phyloP scores from a whole-genome alignment of 2,888 invertebrate species.

The Tiphia femorata region DNA sequence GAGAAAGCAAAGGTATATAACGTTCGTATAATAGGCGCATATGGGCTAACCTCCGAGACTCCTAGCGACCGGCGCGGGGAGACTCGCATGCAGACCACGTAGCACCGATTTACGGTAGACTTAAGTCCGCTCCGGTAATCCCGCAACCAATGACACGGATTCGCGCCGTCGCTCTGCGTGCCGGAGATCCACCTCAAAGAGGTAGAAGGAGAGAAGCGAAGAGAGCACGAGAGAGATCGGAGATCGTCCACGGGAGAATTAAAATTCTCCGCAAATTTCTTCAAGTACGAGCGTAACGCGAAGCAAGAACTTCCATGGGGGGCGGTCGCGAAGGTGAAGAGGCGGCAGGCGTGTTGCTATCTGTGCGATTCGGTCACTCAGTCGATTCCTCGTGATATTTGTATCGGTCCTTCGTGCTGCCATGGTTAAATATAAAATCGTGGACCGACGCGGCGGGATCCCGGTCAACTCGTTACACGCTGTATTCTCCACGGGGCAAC shows the following conservation, averaged over 20 bases:
- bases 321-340: too few species aligned
- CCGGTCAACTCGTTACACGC: background rate
- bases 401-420: too few species aligned
- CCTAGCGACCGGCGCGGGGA: background rate
- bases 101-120: conserved; percentile 28
- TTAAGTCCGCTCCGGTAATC: conserved; percentile 12
- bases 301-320: too few species aligned
- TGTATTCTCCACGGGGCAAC: background rate
- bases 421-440: too few species aligned
- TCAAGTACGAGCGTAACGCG: too few species aligned
- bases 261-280: too few species aligned
- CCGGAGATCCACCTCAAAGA: background rate
- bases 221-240: background rate
- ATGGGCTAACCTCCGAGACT: conserved; percentile 13
- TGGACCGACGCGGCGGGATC: background rate
- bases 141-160: conserved; percentile 2
- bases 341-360: background rate
- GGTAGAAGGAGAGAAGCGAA: background rate
- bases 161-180: background rate
- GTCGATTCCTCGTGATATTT: too few species aligned
- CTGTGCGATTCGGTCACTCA: background rate
- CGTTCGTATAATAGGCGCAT: conserved; percentile 23
- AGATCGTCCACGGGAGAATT: too few species aligned
- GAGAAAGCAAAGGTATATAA: conserved; percentile 18
- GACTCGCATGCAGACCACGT: conserved; percentile 11